A percentile compares a stretch with the other conserved stretches of the same genome.
Conservation (phyloP, 2,888 invertebrate species). For the Acanthosepion pharaonis region DNA sequence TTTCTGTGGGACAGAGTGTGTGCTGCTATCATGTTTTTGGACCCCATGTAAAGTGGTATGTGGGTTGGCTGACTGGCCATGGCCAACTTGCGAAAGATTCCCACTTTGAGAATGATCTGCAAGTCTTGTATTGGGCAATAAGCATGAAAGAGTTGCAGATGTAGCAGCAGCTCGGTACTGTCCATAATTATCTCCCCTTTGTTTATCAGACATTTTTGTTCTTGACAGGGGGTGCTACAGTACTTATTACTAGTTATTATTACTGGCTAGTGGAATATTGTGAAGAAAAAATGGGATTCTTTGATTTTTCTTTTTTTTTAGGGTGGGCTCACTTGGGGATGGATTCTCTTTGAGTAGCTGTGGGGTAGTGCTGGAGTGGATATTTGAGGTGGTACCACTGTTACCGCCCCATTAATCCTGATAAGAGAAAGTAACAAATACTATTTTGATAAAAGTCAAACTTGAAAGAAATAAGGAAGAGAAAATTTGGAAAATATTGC, state of each 20-base stretch:
- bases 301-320: neutral
- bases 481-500: neutral
- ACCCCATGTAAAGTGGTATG: neutral
- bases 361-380: neutral
- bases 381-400: constrained; percentile 11
- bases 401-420: constrained; percentile 43
- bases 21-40: neutral
- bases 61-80: neutral
- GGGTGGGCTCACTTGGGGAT: neutral
- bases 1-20: neutral
- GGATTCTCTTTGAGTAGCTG: constrained; percentile 1
- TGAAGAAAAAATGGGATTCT: constrained; percentile 33
- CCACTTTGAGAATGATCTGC: neutral
- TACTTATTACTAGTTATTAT: neutral
- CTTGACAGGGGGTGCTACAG: neutral
- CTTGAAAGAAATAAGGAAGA: neutral
- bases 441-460: neutral
- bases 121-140: neutral
- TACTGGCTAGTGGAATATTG: constrained; percentile 7
- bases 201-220: constrained; percentile 16
- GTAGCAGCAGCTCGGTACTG: neutral
- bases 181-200: constrained; percentile 20
- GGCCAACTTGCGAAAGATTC: constrained; percentile 39
- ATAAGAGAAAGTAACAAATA: constrained; percentile 36
- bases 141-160: neutral